A percentile compares a stretch with the other conserved stretches of the same genome.
Conservation (phyloP, 2,888 invertebrate genomes). For the Gymnoscelis rufifasciata region DNA sequence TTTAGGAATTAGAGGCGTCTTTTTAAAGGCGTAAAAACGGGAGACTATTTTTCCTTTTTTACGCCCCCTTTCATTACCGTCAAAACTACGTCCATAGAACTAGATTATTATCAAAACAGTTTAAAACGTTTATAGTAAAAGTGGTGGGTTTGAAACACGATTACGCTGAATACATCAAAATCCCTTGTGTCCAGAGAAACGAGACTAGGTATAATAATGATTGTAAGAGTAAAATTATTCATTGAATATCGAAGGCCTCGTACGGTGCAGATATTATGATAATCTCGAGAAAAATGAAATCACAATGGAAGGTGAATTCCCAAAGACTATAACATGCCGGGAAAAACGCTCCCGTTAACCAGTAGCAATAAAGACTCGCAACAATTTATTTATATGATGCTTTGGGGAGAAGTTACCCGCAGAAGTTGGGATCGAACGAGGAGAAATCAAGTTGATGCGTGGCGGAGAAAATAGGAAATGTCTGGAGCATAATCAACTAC, state of each 20-base stretch:
- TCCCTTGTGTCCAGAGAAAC: too few relatives aligned
- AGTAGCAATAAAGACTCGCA: conserved; percentile 72
- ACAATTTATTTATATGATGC: conserved; percentile 79
- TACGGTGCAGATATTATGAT: conserved; percentile 55
- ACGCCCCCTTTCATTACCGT: too few relatives aligned
- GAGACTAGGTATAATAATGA: too few relatives aligned
- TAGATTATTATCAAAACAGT: too few relatives aligned
- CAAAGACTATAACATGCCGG: conserved; percentile 62
- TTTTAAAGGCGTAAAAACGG: too few relatives aligned
- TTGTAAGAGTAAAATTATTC: conserved; percentile 32
- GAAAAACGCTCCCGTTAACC: conserved; percentile 69
- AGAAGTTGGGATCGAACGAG: conserved; percentile 60
- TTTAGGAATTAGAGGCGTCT: too few relatives aligned
- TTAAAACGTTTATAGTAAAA: too few relatives aligned
- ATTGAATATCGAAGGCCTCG: conserved; percentile 37
- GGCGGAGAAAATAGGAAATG: conserved; percentile 58
- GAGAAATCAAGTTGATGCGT: conserved; percentile 73
- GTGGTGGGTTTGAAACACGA: neutral
- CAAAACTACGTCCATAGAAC: too few relatives aligned
- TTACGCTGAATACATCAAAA: too few relatives aligned
- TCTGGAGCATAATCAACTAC: conserved; percentile 49
- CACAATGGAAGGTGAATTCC: conserved; percentile 66
- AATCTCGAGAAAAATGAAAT: conserved; percentile 62
- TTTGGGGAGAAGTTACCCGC: conserved; percentile 72
- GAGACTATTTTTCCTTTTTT: too few relatives aligned